A percentile compares a stretch with the other conserved stretches of the same genome.
Evolutionary conservation across 1,140 invertebrate genomes (phyloP).

Genomic region (Dendrolimus kikuchii): DNA sequence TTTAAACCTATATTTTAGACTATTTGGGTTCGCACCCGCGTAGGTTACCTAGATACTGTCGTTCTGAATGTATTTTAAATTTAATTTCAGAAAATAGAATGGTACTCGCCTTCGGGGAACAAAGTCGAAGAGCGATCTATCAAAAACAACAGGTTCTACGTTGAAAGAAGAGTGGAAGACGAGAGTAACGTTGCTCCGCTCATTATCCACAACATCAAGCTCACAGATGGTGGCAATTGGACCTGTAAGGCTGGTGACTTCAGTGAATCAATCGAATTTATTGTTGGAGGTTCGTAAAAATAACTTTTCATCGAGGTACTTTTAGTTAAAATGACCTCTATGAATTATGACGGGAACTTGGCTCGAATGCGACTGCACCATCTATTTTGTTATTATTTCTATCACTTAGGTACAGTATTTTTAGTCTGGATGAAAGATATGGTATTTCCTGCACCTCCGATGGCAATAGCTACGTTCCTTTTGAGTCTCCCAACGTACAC

Average conservation of each 20-base stretch:
- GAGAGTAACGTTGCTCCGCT: constrained; percentile 28
- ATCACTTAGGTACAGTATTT: too few species aligned
- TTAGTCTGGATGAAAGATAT: too few species aligned
- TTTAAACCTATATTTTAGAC: background rate
- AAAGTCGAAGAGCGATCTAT: constrained; percentile 31
- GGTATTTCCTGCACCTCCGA: too few species aligned
- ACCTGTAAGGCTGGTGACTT: constrained; percentile 48
- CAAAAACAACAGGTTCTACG: constrained; percentile 43
- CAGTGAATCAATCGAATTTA: constrained; percentile 40
- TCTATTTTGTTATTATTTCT: too few species aligned
- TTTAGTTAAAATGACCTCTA: too few species aligned
- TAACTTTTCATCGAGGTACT: background rate
- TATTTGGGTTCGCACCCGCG: background rate
- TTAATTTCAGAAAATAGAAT: constrained; percentile 42
- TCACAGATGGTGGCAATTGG: constrained; percentile 53
- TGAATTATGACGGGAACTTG: too few species aligned
- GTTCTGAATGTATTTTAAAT: background rate
- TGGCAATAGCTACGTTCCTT: too few species aligned
- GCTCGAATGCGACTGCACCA: too few species aligned
- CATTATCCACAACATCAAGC: constrained; percentile 43
- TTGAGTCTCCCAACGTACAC: too few species aligned
- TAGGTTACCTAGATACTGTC: background rate
- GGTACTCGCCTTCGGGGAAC: constrained; percentile 41
- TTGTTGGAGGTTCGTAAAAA: constrained; percentile 44
- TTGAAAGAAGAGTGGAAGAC: constrained; percentile 39